These are phyloP conservation scores for Microplitis deprimator DNA, from an alignment of 2,888 invertebrate species.

Conservation along the genomic window DNA sequence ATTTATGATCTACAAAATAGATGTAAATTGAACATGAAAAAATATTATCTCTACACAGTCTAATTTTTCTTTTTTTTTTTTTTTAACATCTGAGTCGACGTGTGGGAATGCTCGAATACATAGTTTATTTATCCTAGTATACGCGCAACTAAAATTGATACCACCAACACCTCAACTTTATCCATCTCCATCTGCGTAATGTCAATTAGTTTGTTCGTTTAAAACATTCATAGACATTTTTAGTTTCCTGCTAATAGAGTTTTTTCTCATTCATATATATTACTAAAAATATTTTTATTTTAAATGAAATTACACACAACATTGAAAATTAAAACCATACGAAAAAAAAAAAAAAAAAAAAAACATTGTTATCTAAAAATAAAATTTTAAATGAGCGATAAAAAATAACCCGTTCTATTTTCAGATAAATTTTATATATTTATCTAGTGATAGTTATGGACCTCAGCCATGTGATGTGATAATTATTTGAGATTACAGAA, in stretches of 20 bases:
- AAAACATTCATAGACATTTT: conserved; percentile 5
- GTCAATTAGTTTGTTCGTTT: conserved; percentile 58
- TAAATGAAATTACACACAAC: not conserved
- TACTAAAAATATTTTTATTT: conserved; percentile 11
- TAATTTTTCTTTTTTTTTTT: not conserved
- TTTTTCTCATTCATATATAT: not conserved
- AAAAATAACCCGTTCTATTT: not conserved
- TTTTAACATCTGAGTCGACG: conserved; percentile 55
- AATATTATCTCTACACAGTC: not conserved
- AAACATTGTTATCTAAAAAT: not conserved
- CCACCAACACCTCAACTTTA: conserved; percentile 56
- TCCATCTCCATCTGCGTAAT: conserved; percentile 62
- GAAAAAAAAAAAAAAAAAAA: not conserved
- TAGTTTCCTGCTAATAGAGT: not conserved
- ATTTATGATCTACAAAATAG: not conserved
- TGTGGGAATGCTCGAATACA: conserved; percentile 56
- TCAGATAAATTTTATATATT: not conserved
- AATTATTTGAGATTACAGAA: not conserved
- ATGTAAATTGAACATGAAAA: not conserved
- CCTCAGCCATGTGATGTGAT: not conserved
- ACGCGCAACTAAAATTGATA: conserved; percentile 60
- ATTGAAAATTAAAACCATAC: not conserved
- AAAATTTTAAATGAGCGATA: not conserved
- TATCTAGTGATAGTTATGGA: not conserved
- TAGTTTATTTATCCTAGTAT: conserved; percentile 61